Percentiles rank a stretch among this genome's conserved stretches.
phyloP scores from a whole-genome alignment of 2,888 invertebrate genomes.

The Neoscelio sp. region DNA sequence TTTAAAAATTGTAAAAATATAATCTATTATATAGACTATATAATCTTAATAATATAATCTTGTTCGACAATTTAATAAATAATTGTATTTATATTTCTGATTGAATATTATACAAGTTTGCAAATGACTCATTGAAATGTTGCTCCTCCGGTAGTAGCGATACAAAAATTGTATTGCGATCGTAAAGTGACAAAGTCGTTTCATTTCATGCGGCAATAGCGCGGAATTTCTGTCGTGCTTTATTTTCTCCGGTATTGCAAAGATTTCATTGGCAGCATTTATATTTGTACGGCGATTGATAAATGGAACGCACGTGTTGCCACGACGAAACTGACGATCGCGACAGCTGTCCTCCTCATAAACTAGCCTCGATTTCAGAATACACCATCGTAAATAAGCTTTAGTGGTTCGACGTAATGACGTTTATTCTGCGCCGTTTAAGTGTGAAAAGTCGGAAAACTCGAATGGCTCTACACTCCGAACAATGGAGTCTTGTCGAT shows the following conservation, averaged over 20 bases:
- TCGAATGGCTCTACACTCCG: conserved; percentile 10
- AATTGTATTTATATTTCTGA: too few species aligned
- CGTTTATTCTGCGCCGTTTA: conserved; percentile 73
- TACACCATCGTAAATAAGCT: conserved; percentile 72
- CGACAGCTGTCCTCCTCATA: conserved; percentile 71
- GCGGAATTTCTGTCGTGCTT: conserved; percentile 37
- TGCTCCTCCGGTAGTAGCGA: background rate
- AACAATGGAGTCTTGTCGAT: conserved; percentile 26
- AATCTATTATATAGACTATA: too few species aligned
- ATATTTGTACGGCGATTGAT: conserved; percentile 58
- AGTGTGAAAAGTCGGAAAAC: conserved; percentile 61
- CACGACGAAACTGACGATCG: conserved; percentile 50
- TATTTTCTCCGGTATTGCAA: conserved; percentile 43
- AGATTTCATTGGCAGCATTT: conserved; percentile 60
- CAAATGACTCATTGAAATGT: conserved; percentile 35
- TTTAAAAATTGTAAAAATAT: background rate
- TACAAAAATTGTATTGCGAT: conserved; percentile 43
- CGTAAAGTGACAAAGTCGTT: conserved; percentile 50
- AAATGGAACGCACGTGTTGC: conserved; percentile 62
- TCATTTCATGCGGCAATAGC: conserved; percentile 32
- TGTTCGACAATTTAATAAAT: too few species aligned
- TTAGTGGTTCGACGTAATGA: conserved; percentile 71
- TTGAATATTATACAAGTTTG: conserved; percentile 36
- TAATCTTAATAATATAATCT: too few species aligned
- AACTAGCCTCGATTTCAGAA: conserved; percentile 66